Base-by-base conservation (phyloP, 2,888 invertebrate genomes). In the Acronicta leporina region DNA sequence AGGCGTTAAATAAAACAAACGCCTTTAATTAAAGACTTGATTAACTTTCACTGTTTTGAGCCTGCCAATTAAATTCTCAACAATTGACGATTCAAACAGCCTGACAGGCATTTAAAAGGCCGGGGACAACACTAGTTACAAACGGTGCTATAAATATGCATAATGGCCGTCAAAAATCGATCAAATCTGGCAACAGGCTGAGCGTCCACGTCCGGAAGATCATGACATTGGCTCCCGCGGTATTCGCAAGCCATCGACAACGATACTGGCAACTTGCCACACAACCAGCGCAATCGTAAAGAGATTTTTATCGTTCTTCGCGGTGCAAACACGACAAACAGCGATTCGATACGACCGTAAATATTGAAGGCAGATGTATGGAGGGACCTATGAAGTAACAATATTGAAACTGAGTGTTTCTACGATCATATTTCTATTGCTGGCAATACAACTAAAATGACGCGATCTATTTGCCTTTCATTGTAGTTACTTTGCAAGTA, bases 211-310 rank as follows among this genome's bases (percentile, higher is more conserved):
- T 77, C 64, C 67, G 78, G 79, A 75, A 75, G 76, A 76, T 76
- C 76, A 76, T 76, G 85, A 83, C 84, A 84, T 84, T 82, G 79
- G 76, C 66, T 69, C 65, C 58, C 61, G 52, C 55, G 63, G 63
- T 72, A 73, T 72, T 70, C 49, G 69, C 67, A 62, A 73, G 65
- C 71, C 75, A 75, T 57, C 49, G 52, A 50, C 55, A 58, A 54
- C 49, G 38, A 51, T 46, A 57, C 72, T 81, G 81, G 81, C 82
- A 73, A 45, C 13, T 15, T 71, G 80, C 83, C 83, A 78, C 68
- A 65, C 57, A 57, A 61, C 65, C 59, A 60, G 49, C 51, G 48
- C 52, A 54, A 65, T 79, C 79, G 75, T 79, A 77, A 81, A 75
- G 68, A 65, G 72, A 64, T 74, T 79, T 82, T 81, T 77, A 82